Percentiles rank a stretch among this genome's conserved stretches.
Evolutionary conservation across 2,888 invertebrate genomes (phyloP).

Genomic region (Perizoma flavofasciatum): DNA sequence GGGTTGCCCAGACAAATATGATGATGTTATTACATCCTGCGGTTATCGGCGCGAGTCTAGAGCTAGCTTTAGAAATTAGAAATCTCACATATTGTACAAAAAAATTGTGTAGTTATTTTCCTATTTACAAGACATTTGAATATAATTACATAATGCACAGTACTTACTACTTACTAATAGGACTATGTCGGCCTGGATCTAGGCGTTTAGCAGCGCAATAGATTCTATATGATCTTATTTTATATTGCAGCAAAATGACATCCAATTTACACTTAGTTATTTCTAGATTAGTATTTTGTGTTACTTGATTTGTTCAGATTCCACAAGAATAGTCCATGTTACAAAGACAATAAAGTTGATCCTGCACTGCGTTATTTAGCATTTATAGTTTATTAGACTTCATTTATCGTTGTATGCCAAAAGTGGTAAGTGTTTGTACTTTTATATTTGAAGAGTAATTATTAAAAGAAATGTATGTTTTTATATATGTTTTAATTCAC

Average conservation of each 20-base stretch:
- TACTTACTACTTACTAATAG: neutral
- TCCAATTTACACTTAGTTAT: constrained; percentile 19
- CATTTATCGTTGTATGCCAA: constrained; percentile 43
- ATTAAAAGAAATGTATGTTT: constrained; percentile 54
- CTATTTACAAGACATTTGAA: no score
- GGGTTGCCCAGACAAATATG: no score
- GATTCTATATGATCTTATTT: no score
- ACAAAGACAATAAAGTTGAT: constrained; percentile 57
- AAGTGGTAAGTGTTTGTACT: constrained; percentile 70
- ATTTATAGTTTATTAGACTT: constrained; percentile 57
- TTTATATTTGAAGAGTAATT: constrained; percentile 71
- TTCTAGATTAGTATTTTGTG: constrained; percentile 27
- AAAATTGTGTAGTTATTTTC: no score
- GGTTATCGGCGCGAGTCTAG: neutral
- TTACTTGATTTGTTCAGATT: constrained; percentile 35
- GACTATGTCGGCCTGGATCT: neutral
- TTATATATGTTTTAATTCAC: constrained; percentile 44
- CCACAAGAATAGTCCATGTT: constrained; percentile 34
- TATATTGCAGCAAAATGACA: neutral
- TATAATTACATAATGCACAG: no score
- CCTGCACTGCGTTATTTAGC: constrained; percentile 56
- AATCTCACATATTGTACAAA: no score
- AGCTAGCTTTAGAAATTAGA: neutral
- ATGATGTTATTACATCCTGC: no score
- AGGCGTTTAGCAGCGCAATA: no score